These are phyloP conservation scores for Telenomus remus DNA, from an alignment of 1,140 invertebrate genomes.

Conservation along the genomic window DNA sequence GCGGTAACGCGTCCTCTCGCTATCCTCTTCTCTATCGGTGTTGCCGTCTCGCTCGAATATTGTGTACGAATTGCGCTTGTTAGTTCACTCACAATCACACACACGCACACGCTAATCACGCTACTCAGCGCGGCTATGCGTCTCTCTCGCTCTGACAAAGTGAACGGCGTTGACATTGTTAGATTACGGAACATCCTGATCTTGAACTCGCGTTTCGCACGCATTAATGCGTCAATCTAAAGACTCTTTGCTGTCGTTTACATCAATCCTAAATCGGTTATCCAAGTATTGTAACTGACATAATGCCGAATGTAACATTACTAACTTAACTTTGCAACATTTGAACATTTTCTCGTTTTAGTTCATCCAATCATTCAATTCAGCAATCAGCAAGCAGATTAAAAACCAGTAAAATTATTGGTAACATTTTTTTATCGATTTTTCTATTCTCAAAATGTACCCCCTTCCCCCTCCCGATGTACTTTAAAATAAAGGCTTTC, in stretches of 20 bases:
- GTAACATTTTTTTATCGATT: too few species aligned
- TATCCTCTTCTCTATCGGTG: conserved; percentile 15
- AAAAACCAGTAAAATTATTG: too few species aligned
- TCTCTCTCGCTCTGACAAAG: conserved; percentile 43
- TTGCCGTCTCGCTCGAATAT: conserved; percentile 50
- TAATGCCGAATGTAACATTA: too few species aligned
- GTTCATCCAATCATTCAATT: too few species aligned
- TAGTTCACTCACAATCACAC: conserved; percentile 31
- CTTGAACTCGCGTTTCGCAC: conserved; percentile 58
- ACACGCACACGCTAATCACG: conserved; percentile 51
- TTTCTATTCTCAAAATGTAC: too few species aligned
- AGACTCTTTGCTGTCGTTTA: conserved; percentile 24
- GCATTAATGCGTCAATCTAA: conserved; percentile 38
- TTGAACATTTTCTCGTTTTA: too few species aligned
- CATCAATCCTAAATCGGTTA: conserved; percentile 15
- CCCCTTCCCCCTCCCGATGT: too few species aligned
- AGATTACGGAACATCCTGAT: conserved; percentile 60
- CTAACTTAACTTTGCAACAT: too few species aligned
- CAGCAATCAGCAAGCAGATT: too few species aligned
- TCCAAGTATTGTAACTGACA: too few species aligned
- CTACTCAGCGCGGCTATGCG: conserved; percentile 35
- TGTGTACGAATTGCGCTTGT: conserved; percentile 53
- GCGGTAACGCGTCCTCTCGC: conserved; percentile 66
- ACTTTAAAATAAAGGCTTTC: too few species aligned
- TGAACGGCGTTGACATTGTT: conserved; percentile 61